A percentile compares a stretch with the other conserved stretches of the same genome.
These are phyloP conservation scores for Parotia lawesii DNA, from an alignment of 2,113 vertebrate species.

Conservation along the genomic window DNA sequence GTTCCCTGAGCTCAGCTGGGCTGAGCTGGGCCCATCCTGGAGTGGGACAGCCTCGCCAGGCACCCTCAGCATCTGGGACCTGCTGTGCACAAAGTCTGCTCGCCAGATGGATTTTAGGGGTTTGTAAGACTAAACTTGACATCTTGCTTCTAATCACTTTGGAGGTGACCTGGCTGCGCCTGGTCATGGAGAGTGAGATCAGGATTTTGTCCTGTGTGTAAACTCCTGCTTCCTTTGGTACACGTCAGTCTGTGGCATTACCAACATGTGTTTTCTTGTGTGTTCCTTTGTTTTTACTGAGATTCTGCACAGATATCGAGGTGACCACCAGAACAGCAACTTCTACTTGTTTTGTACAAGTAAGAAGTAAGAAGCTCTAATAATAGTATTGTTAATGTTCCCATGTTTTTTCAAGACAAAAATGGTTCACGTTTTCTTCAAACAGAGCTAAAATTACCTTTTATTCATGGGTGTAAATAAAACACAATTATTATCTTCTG, in stretches of 20 bases:
- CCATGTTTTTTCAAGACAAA: neutral
- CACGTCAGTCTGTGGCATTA: accelerated
- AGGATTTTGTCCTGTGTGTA: accelerated
- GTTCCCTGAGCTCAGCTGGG: neutral
- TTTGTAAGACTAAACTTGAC: neutral
- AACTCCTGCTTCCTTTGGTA: neutral
- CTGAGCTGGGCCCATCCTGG: neutral
- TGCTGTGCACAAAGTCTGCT: neutral
- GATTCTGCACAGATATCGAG: neutral
- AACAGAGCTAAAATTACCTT: neutral
- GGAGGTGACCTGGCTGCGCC: neutral
- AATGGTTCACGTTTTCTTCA: neutral
- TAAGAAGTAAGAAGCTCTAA: neutral
- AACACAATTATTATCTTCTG: neutral
- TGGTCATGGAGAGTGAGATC: neutral
- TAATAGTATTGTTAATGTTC: neutral
- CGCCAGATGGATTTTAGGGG: neutral
- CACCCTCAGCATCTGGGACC: neutral
- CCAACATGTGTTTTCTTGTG: accelerated
- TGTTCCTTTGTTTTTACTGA: neutral
- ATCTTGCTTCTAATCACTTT: neutral
- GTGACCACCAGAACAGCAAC: neutral
- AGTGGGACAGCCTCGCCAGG: neutral
- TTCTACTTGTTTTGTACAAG: accelerated
- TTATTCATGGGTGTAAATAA: neutral